Evolutionary conservation across 2,797 vertebrate genomes (phyloP), one percentile per base, ranked within the genome.

Genomic region (Kryptolebias ocellatus): DNA sequence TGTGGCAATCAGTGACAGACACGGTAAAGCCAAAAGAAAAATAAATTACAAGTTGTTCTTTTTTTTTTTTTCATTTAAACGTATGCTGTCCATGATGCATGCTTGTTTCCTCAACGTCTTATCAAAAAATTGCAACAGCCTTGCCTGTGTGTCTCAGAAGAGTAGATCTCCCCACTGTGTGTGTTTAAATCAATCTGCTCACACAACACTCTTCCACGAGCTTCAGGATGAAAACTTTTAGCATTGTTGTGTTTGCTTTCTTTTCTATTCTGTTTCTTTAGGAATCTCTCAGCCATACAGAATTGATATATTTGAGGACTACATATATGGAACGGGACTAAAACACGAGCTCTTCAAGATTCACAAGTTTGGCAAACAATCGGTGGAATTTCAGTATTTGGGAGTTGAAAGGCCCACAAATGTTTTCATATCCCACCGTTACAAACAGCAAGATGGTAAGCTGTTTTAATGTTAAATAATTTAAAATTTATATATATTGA

Each of bases 301-400:
- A 87, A 98, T 99, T 79, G 96, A 98, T 78, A 68, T 99, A 89
- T 99, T 99, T 94, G 97, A 99, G 86, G 96, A 99, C 91, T 97
- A 95, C 78, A 96, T 99, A 76, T 99, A 98, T 75, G 98, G 98
- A 88, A 97, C 96, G 18, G 95, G 96, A 79, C 92, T 98, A 18
- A 98, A 97, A 87, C 96, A 95, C 5, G 95, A 97, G 55, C 93
- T 95, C 49, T 99, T 99, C 86, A 94, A 93, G 91, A 95, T 98
- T 62, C 96, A 97, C 83, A 99, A 99, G 85, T 98, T 93, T 82
- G 97, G 96, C 71, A 95, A 91, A 72, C 93, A 94, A 60, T 63
- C 92, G 0, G 93, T 94, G 73, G 96, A 98, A 44, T 92, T 95
- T 62, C 86, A 98, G 27, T 90, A 88, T 76, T 86, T 96, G 83